Base-by-base conservation (phyloP, 30 jellyfish, hydroid and myxozoan species). In the Chrysaora quinquecirrha region DNA sequence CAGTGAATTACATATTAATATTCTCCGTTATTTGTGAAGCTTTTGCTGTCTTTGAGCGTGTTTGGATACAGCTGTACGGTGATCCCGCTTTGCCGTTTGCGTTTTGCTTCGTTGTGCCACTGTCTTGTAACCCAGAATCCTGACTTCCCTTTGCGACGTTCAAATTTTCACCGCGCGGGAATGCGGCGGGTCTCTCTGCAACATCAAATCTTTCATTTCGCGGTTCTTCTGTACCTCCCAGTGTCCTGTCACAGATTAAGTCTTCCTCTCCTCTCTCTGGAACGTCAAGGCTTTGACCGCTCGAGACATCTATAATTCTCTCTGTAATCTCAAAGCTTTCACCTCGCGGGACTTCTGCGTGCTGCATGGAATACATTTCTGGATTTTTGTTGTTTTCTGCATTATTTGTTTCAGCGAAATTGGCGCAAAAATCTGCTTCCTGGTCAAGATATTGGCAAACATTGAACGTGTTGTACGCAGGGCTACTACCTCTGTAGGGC, bases 21-120 rank as follows among this genome's bases (percentile, higher is more conserved):
- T n/a, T n/a, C n/a, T n/a, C n/a, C n/a, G n/a, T n/a, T n/a, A n/a
- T n/a, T n/a, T n/a, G n/a, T n/a, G n/a, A n/a, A n/a, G 68, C 29
- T 52, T 52, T 52, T 12, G 68, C 68, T 10, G 68, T 52, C 68
- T 20, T 52, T 52, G 68, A 52, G 2, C 68, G 68, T 20, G 68
- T 52, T 25, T 52, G 68, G 6, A 52, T 52, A 25, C 25, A 20
- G 19, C 19, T 52, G 27, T 3, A 10, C 19, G 24, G 68, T 20
- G 68, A 38, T 38, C 11, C 14, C 6, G 6, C 14, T 6, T 6
- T 38, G 54, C 54, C 14, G 11, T 3, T 14, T 38, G 54, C 54
- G 14, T 14, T 38, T 38, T 38, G 54, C 54, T 38, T 14, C 14
- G 54, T 38, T 38, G 54, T 38, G 14, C 54, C 54, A 38, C 6